Evolutionary conservation across 2,888 invertebrate species (phyloP), one percentile per base, ranked within the genome.

Genomic region (Petrophora chlorosata): DNA sequence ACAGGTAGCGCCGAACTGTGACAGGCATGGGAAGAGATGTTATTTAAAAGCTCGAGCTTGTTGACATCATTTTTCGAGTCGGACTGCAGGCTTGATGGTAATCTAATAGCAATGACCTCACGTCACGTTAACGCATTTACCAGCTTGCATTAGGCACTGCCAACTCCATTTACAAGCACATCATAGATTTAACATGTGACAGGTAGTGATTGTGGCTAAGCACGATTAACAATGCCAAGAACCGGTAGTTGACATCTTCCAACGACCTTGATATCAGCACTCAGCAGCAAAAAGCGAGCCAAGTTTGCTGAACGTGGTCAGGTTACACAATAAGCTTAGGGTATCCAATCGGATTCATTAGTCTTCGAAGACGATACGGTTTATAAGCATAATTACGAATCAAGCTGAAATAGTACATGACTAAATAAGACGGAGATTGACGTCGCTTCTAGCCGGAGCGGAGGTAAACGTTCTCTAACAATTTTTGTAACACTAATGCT

Each of bases 401-500:
- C 50, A 49, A 47, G 48, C 53, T 45, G 56, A 70, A 70, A 63
- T 67, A 69, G 70, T 66, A 74, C 73, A 73, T 74, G 72, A 75
- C 70, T 62, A 76, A 68, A 68, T 64, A 67, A 67, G 50, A 57
- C 71, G 66, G 71, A 72, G 67, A 71, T 77, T 70, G 72, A 66
- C 70, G 57, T 57, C 63, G 66, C 64, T 53, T 53, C 53, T 65
- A 61, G 65, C 65, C 57, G 57, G 65, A 58, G 25, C 57, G 57
- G 65, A 58, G 25, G 59, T 56, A 70, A 67, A 59, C 69, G 66
- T 65, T 72, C 68, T 61, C 63, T 65, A 69, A 75, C 71, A 72
- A 76, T 71, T 73, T 67, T 38, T 41, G 65, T 67, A 65, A 66
- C 59, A 65, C 85, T 88, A 88, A 88, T 88, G 85, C 70, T 59